phyloP scores from a whole-genome alignment of 2,888 invertebrate genomes.

The Xestia rhomboidea region DNA sequence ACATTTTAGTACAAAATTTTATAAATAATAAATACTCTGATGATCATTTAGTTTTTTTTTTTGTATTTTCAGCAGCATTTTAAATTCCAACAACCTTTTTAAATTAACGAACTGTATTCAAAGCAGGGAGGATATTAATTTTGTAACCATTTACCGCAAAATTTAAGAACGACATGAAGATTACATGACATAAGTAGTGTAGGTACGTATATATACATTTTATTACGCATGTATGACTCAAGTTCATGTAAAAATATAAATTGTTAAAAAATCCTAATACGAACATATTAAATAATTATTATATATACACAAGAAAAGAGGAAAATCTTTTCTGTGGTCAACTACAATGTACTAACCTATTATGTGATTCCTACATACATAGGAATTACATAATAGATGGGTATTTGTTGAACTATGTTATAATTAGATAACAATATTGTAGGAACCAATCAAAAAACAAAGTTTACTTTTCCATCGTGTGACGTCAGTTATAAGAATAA shows the following conservation, averaged over 20 bases:
- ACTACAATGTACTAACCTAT: neutral
- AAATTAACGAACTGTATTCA: neutral
- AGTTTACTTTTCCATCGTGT: slow-evolving; percentile 36
- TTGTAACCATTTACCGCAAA: neutral
- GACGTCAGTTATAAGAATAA: slow-evolving; percentile 15
- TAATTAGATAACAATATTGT: slow-evolving; percentile 11
- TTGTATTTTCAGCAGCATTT: too few relatives aligned
- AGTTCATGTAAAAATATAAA: neutral
- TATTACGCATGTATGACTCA: neutral
- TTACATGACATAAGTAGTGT: neutral
- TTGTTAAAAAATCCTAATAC: neutral
- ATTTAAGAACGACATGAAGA: neutral
- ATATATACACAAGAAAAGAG: neutral
- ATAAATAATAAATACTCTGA: too few relatives aligned
- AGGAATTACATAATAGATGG: neutral
- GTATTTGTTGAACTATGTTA: neutral
- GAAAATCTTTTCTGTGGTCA: neutral
- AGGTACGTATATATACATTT: neutral
- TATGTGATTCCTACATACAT: neutral
- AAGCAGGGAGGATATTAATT: neutral
- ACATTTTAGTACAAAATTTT: too few relatives aligned
- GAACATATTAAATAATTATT: neutral
- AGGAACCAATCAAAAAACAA: neutral
- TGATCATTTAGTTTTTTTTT: too few relatives aligned
- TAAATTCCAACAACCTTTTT: too few relatives aligned